A percentile compares a stretch with the other conserved stretches of the same genome.
Evolutionary conservation across 2,888 invertebrate genomes (phyloP).

Genomic region (Rhagonycha fulva): DNA sequence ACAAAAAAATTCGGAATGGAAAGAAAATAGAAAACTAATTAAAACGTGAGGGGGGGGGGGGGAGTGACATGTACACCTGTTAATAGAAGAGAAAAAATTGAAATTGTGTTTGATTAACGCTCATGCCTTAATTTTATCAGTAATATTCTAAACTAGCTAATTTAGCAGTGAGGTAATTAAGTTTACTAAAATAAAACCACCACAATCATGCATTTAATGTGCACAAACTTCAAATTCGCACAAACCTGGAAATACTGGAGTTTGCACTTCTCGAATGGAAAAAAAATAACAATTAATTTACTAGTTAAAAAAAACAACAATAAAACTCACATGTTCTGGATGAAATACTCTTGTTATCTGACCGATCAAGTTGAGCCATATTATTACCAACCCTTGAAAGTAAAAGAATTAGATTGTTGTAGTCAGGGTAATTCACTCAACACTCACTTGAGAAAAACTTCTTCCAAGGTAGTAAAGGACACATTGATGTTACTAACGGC

Average conservation of each 20-base stretch:
- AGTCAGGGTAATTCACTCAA: not conserved
- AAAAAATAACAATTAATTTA: not conserved
- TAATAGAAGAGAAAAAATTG: not conserved
- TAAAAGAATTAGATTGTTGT: constrained; percentile 3
- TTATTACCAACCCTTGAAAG: constrained; percentile 27
- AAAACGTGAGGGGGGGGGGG: not conserved
- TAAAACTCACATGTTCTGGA: not conserved
- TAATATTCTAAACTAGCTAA: not conserved
- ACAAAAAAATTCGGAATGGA: too few species aligned
- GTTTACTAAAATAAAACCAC: not conserved
- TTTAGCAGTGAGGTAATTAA: not conserved
- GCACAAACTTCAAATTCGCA: not conserved
- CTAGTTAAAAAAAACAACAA: not conserved
- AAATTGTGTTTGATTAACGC: not conserved
- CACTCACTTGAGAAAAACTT: constrained; percentile 79
- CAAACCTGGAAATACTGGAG: not conserved
- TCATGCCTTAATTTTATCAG: not conserved
- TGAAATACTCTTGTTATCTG: not conserved
- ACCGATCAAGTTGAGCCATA: constrained; percentile 4
- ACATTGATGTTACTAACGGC: constrained; percentile 78
- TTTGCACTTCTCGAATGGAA: not conserved
- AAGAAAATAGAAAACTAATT: too few species aligned
- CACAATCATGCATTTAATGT: not conserved
- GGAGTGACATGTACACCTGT: not conserved
- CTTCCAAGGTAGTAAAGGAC: constrained; percentile 88